These are phyloP conservation scores for Chrysogorgia sp. DNA, from an alignment of 92 coral and sea anemone genomes.

Conservation along the genomic window DNA sequence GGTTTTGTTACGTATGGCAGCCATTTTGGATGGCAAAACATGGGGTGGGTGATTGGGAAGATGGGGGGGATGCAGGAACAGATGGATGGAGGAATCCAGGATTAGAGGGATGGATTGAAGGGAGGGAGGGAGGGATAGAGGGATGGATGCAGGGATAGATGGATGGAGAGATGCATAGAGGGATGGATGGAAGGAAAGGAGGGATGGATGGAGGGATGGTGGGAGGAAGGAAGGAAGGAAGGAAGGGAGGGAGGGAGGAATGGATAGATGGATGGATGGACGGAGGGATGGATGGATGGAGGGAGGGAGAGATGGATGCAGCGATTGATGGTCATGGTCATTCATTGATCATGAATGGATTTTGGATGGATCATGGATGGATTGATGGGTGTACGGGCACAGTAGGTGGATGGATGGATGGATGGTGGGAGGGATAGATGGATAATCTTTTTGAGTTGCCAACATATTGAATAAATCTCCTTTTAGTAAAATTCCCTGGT, in stretches of 20 bases:
- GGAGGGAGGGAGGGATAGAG: neutral
- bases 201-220: too few relatives aligned
- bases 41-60: neutral
- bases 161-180: neutral
- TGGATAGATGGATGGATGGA: too few relatives aligned
- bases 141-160: neutral
- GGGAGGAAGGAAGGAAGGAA: neutral
- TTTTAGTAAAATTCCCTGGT: conserved; percentile 71
- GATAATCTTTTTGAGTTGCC: neutral
- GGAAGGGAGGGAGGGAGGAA: neutral
- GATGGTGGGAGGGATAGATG: neutral
- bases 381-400: too few relatives aligned
- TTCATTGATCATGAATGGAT: too few relatives aligned
- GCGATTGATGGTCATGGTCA: too few relatives aligned
- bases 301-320: too few relatives aligned
- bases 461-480: neutral
- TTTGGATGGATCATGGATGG: too few relatives aligned
- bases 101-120: neutral
- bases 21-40: neutral
- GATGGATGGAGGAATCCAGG: neutral
- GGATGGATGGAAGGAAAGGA: too few relatives aligned
- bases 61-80: neutral
- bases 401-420: neutral
- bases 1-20: too few relatives aligned
- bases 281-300: too few relatives aligned